A percentile compares a stretch with the other conserved stretches of the same genome.
These are phyloP conservation scores for Oriolus oriolus DNA, from an alignment of 2,113 vertebrate genomes.

Conservation along the genomic window DNA sequence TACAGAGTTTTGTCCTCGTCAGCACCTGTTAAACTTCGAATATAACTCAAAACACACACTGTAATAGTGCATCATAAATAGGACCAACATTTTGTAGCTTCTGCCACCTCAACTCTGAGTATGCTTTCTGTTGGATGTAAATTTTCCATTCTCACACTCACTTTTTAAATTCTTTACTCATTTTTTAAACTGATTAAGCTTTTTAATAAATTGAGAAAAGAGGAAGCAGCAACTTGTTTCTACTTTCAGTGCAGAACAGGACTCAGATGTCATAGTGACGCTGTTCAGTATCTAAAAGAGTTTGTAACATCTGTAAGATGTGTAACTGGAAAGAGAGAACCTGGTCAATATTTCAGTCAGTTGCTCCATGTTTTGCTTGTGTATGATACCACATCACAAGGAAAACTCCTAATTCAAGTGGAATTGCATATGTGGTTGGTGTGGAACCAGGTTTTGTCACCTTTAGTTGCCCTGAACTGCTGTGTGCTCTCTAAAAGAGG, in stretches of 20 bases:
- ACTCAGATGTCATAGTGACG: neutral
- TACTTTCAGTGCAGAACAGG: neutral
- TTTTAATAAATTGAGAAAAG: neutral
- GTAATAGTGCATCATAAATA: neutral
- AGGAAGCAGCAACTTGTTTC: neutral
- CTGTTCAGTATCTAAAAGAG: neutral
- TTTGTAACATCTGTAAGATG: neutral
- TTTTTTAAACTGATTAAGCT: neutral
- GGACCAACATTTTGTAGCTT: neutral
- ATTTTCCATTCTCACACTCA: neutral
- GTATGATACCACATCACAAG: neutral
- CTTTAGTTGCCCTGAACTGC: neutral
- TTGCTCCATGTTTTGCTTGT: neutral
- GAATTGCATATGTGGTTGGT: neutral
- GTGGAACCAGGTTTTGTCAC: neutral
- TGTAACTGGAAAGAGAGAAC: neutral
- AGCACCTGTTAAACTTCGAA: neutral
- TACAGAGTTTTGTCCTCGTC: neutral
- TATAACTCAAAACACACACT: neutral
- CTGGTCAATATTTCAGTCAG: neutral
- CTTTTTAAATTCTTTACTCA: neutral
- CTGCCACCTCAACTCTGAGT: neutral
- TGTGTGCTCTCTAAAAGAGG: neutral
- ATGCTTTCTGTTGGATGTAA: neutral
- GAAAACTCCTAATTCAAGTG: neutral